phyloP scores from a whole-genome alignment of 2,113 vertebrate species.

The Salvator merianae region DNA sequence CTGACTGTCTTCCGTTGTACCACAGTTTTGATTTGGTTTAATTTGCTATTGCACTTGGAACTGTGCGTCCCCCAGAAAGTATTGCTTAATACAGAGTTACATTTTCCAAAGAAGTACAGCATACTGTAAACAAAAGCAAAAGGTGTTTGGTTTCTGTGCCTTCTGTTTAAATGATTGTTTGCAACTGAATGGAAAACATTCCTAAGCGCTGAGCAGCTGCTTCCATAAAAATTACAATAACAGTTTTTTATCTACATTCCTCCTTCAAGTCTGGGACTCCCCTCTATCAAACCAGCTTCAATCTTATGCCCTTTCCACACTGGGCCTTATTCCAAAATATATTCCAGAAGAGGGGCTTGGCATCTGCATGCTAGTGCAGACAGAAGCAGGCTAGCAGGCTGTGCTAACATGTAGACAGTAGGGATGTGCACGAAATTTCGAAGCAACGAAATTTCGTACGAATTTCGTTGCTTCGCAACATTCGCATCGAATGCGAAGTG shows the following conservation, averaged over 20 bases:
- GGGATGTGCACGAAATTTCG: too few species aligned
- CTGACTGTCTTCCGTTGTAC: neutral
- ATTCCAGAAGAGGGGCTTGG: too few species aligned
- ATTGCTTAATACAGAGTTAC: slow-evolving; percentile 35
- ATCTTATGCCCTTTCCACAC: slow-evolving; percentile 15
- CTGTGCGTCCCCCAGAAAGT: slow-evolving; percentile 42
- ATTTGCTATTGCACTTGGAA: slow-evolving; percentile 4
- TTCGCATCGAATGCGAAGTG: too few species aligned
- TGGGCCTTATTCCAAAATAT: too few species aligned
- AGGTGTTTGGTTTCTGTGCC: slow-evolving; percentile 29
- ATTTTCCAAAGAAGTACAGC: slow-evolving; percentile 12
- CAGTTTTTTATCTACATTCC: slow-evolving; percentile 40
- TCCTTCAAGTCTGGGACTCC: slow-evolving; percentile 35
- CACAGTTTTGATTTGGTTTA: rapidly evolving
- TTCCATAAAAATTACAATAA: slow-evolving; percentile 32
- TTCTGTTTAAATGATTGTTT: slow-evolving; percentile 58
- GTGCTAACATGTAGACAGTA: too few species aligned
- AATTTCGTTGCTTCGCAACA: too few species aligned
- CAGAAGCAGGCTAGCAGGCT: too few species aligned
- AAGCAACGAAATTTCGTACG: too few species aligned
- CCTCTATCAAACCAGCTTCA: slow-evolving; percentile 22
- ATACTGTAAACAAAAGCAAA: slow-evolving; percentile 11
- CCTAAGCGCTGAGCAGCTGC: slow-evolving; percentile 54
- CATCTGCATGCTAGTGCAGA: too few species aligned
- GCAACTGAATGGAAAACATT: slow-evolving; percentile 48